Conservation (phyloP, 2,113 vertebrate genomes). For the Bathybates hornii region DNA sequence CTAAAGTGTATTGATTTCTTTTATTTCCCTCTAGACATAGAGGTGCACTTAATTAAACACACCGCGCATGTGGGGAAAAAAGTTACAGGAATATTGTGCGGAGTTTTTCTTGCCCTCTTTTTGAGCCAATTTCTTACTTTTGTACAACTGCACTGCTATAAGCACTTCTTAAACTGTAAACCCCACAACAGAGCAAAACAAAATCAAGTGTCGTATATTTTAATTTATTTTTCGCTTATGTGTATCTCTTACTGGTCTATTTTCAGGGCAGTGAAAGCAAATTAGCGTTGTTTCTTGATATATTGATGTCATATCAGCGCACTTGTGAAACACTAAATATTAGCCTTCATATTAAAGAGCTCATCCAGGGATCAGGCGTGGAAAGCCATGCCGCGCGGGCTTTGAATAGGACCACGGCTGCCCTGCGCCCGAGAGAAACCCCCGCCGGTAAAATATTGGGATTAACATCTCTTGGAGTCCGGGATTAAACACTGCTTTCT, state of each 20-base stretch:
- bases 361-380: conserved; percentile 9
- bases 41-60: background rate
- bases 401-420: conserved; percentile 50
- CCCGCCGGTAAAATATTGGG: conserved; percentile 68
- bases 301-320: background rate
- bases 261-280: background rate
- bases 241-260: background rate
- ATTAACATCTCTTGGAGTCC: conserved; percentile 72
- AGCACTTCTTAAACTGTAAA: background rate
- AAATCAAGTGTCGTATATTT: background rate
- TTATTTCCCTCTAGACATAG: background rate
- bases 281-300: background rate
- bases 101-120: background rate
- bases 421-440: conserved; percentile 58
- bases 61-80: background rate
- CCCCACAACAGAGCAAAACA: background rate
- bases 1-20: background rate
- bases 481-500: conserved; percentile 69
- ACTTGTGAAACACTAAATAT: background rate
- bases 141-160: background rate
- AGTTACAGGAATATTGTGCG: background rate
- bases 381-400: conserved; percentile 34
- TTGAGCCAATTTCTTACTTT: background rate
- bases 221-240: background rate
- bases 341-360: background rate